Evolutionary conservation across 2,888 invertebrate species (phyloP), one percentile per base, ranked within the genome.

Genomic region (Agrotis exclamationis): DNA sequence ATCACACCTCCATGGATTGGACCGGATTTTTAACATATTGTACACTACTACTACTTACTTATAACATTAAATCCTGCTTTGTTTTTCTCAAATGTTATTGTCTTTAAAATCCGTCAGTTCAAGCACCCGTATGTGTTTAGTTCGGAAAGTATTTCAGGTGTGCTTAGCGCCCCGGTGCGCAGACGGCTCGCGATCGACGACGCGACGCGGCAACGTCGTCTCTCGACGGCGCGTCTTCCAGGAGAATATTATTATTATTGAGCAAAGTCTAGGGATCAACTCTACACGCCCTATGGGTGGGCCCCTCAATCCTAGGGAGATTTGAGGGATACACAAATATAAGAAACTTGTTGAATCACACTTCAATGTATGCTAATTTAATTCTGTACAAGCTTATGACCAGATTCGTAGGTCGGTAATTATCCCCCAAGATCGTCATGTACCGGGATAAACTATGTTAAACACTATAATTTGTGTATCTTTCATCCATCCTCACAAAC

Each of bases 111-210:
- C 0, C 13, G 6, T 13, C n/a, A 62, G 24, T 58, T 47, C 13
- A 24, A 57, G 14, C 18, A 54, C 0, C 66, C 63, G 77, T 85
- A 44, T 79, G 74, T 84, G 47, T 7, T 33, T 13, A 58, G 28
- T 63, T 65, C 58, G 50, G 57, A 73, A 79, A 85, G 77, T 79
- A 76, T 84, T 84, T 63, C 70, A 76, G 73, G 77, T 79, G 76
- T 77, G 64, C 69, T 83, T 78, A 76, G 51, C 68, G 76, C 54
- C 47, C 60, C 51, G 57, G 66, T 68, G 70, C 67, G 56, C 76
- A 63, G 64, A 59, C 63, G 66, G 50, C 71, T 60, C 70, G 54
- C 68, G 51, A 66, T 65, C 73, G 67, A 64, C 53, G 48, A 20
- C 51, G 56, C 56, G 54, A 39, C 39, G 39, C 39, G 39, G 11